Conservation (phyloP, 1,140 invertebrate species). For the roundworm (Caenorhabditis elegans) region WBcel235 BX284604.4:14772501-14773000, state of each 20-base stretch:
- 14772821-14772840: neutral
- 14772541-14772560: neutral
- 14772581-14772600: conserved; percentile 99
- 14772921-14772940: neutral
- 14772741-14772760: neutral
- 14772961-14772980: neutral
- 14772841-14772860: neutral
- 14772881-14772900: neutral
- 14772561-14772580: conserved; percentile 78
- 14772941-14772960: neutral
- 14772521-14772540: neutral
- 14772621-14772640: conserved; percentile 98
- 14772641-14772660: conserved; percentile 99
- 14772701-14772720: neutral
- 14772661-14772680: conserved; percentile 66
- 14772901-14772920: neutral
- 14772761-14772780: neutral
- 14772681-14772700: neutral
- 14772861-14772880: neutral
- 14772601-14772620: conserved; percentile 97
- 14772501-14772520: neutral
- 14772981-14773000: neutral
- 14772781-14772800: neutral
- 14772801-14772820: neutral
- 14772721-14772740: too few relatives aligned